Conservation (phyloP, 2,888 invertebrate species). For the Meta bourneti region DNA sequence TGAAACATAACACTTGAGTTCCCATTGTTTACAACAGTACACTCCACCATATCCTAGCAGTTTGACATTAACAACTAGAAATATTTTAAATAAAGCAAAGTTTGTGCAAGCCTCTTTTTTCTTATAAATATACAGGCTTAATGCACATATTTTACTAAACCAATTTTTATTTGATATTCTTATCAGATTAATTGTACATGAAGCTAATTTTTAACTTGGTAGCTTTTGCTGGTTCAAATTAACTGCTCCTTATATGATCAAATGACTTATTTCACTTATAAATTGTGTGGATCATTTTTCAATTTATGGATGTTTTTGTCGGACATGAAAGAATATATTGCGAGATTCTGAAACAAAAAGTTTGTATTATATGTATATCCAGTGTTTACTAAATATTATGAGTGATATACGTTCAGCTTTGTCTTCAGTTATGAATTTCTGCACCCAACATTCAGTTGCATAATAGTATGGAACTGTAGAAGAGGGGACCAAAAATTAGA, state of each 20-base stretch:
- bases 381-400: background rate
- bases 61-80: slow-evolving; percentile 13
- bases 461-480: background rate
- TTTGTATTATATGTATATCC: background rate
- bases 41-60: background rate
- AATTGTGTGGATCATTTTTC: slow-evolving; percentile 27
- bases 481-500: slow-evolving; percentile 34
- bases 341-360: slow-evolving; percentile 27
- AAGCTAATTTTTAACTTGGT: slow-evolving; percentile 6
- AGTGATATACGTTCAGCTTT: too few species aligned
- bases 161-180: background rate
- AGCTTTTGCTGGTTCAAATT: slow-evolving; percentile 18
- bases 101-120: slow-evolving; percentile 21
- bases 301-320: slow-evolving; percentile 5
- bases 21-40: background rate
- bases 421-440: too few species aligned
- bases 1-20: background rate
- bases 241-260: slow-evolving; percentile 6
- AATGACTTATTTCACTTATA: slow-evolving; percentile 8
- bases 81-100: background rate
- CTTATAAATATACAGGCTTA: background rate
- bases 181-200: background rate
- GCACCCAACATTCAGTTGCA: too few species aligned
- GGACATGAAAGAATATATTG: background rate
- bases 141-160: background rate